Evolutionary conservation across 2,113 vertebrate species (phyloP).

Genomic region (Gavia stellata): DNA sequence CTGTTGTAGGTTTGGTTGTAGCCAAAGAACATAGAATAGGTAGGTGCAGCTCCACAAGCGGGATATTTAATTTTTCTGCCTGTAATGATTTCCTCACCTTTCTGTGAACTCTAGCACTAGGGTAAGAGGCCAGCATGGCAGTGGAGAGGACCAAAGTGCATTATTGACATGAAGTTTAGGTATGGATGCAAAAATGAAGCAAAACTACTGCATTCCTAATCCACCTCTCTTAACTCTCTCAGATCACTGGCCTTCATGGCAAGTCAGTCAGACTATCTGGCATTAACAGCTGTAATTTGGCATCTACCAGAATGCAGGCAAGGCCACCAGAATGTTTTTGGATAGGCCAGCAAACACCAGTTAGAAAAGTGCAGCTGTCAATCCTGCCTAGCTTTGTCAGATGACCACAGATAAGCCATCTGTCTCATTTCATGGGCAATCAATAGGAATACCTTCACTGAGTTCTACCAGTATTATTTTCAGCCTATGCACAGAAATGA

Average conservation of each 20-base stretch:
- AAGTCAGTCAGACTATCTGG: background rate
- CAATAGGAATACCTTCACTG: background rate
- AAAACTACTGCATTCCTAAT: background rate
- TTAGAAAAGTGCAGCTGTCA: background rate
- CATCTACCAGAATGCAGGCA: background rate
- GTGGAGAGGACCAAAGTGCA: background rate
- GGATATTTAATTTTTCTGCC: background rate
- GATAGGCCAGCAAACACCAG: background rate
- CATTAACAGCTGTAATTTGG: background rate
- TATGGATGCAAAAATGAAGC: background rate
- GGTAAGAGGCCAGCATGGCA: background rate
- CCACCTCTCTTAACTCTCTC: background rate
- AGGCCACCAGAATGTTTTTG: background rate
- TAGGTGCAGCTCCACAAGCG: background rate
- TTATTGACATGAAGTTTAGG: background rate
- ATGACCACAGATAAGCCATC: background rate
- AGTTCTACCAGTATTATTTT: background rate
- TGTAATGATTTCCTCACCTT: background rate
- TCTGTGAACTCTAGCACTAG: background rate
- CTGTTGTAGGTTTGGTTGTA: background rate
- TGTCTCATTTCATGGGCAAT: background rate
- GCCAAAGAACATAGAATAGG: background rate
- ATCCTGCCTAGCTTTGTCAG: background rate
- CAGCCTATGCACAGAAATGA: background rate
- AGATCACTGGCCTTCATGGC: background rate